phyloP scores from a whole-genome alignment of 2,113 vertebrate species.

The Sitta europaea region DNA sequence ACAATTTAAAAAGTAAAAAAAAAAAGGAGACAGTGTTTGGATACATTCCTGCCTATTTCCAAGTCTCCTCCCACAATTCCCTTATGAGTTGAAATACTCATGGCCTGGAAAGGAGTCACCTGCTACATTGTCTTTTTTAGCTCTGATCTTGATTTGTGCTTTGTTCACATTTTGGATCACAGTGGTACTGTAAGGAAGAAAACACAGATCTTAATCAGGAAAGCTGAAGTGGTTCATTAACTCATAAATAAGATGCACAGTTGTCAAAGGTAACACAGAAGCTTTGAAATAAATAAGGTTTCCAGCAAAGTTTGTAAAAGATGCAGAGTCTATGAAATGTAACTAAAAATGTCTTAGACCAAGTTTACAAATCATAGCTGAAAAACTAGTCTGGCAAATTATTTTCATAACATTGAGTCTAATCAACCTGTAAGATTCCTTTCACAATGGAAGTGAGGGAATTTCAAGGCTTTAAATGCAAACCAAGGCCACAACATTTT shows the following conservation, averaged over 20 bases:
- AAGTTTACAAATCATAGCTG: background rate
- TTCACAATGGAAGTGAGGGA: background rate
- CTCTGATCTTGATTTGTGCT: slow-evolving; percentile 96
- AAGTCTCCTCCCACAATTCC: background rate
- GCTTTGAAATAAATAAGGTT: background rate
- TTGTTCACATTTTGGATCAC: slow-evolving; percentile 99
- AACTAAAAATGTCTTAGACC: background rate
- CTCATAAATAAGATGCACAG: background rate
- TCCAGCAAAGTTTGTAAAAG: background rate
- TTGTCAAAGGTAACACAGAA: background rate
- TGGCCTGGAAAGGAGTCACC: slow-evolving; percentile 69
- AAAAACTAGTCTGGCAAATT: background rate
- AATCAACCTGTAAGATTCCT: background rate
- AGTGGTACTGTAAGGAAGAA: slow-evolving; percentile 83
- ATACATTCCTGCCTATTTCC: background rate
- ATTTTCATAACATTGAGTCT: background rate
- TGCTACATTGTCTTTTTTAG: slow-evolving; percentile 98
- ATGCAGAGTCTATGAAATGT: background rate
- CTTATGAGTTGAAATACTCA: background rate
- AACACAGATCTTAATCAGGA: background rate
- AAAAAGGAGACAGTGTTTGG: background rate
- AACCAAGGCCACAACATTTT: background rate
- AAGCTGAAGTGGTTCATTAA: background rate
- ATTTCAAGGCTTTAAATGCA: background rate
- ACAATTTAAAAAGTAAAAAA: background rate